Evolutionary conservation across 2,797 vertebrate genomes (phyloP), one percentile per base, ranked within the genome.

Genomic region (Kryptolebias ocellatus): DNA sequence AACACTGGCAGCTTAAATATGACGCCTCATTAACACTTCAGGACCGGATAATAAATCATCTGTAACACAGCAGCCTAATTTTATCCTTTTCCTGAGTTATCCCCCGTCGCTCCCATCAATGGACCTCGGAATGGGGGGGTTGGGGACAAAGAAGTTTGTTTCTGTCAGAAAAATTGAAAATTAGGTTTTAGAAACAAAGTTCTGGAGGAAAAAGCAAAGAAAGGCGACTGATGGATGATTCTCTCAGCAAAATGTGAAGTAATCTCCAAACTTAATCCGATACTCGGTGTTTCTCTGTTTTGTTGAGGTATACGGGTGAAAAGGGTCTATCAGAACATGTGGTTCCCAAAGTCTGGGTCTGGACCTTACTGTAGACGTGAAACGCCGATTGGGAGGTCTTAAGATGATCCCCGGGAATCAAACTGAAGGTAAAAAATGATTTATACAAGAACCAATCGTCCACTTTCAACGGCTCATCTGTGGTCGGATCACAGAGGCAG

Each of bases 31-130:
- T 91, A 90, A 88, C 84, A 65, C 83, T 84, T 87, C 72, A 67
- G 63, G 72, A 83, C 78, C 73, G 80, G 78, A 88, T 84, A 88
- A 86, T 90, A 78, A 90, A 89, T 91, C 85, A 84, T 62, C 78
- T 74, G 79, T 81, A 83, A 84, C 50, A 55, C 59, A 65, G 60
- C 64, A 1, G 70, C 78, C 79, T 83, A 31, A 75, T 86, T 85
- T 79, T 61, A 74, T 67, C 64, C 68, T 60, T 70, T 83, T 70
- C 66, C 59, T 15, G 16, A 83, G 80, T 84, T 87, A 87, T 90
- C 81, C 80, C 73, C 89, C 86, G 82, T 87, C 73, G 72, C 84
- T 81, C 56, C 71, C 79, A 76, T 88, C 77, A 82, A 72, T 24
- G 84, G 62, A 77, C 88, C 90, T 88, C 88, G 70, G 55, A 56